phyloP scores from a whole-genome alignment of 2,113 vertebrate species.

The Gobiocypris rarus region DNA sequence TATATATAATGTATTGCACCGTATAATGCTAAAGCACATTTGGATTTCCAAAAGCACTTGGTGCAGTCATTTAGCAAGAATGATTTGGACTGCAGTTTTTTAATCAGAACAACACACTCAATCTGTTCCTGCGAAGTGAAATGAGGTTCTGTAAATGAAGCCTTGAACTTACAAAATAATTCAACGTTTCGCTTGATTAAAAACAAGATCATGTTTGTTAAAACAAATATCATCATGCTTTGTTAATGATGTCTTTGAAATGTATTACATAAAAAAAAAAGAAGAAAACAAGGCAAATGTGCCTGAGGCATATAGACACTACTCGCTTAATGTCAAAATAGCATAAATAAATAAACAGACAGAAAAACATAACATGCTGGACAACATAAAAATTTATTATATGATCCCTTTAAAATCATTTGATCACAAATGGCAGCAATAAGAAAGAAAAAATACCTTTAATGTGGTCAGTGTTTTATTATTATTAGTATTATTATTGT shows the following conservation, averaged over 20 bases:
- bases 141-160: background rate
- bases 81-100: background rate
- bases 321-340: background rate
- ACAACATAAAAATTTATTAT: background rate
- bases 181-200: background rate
- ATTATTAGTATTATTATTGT: background rate
- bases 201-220: background rate
- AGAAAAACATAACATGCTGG: background rate
- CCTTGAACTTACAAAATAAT: background rate
- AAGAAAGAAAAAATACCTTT: background rate
- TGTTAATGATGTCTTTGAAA: conserved; percentile 14
- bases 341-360: conserved; percentile 20
- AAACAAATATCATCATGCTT: background rate
- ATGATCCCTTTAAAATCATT: background rate
- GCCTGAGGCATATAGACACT: background rate
- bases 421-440: background rate
- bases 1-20: conserved; percentile 18
- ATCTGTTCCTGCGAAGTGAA: background rate
- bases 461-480: background rate
- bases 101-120: background rate
- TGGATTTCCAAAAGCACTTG: conserved; percentile 22
- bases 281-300: background rate
- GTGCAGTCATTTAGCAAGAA: background rate
- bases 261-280: background rate
- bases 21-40: background rate